Evolutionary conservation across 2,113 vertebrate species (phyloP).

Genomic region (Gymnogyps californianus): DNA sequence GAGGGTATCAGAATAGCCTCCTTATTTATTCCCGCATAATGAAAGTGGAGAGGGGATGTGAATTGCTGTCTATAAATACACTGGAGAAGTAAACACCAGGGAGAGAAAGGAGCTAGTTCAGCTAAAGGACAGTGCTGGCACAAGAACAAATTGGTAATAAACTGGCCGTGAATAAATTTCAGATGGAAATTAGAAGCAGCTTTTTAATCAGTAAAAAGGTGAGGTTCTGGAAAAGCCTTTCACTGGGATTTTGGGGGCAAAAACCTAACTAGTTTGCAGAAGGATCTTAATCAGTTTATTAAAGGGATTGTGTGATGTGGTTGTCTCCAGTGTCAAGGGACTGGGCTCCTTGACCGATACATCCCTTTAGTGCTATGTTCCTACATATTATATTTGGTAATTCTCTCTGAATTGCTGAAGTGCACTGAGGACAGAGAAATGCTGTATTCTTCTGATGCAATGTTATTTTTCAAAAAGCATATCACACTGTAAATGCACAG

Average conservation of each 20-base stretch:
- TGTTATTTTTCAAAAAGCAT: background rate
- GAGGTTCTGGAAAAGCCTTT: slow-evolving; percentile 32
- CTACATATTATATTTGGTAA: background rate
- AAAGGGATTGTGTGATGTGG: background rate
- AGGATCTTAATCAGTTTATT: slow-evolving; percentile 41
- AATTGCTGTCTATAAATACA: slow-evolving; percentile 45
- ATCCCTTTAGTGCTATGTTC: background rate
- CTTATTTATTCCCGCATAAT: background rate
- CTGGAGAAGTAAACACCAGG: background rate
- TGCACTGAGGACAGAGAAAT: background rate
- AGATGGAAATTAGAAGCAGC: slow-evolving; percentile 51
- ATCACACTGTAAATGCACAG: background rate
- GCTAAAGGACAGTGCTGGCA: slow-evolving; percentile 56
- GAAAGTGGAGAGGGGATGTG: background rate
- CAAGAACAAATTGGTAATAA: slow-evolving; percentile 52
- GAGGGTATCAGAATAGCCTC: background rate
- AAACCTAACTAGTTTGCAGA: background rate
- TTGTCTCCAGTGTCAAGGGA: background rate
- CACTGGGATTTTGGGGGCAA: slow-evolving; percentile 37
- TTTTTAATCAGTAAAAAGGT: slow-evolving; percentile 51
- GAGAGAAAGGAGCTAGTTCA: slow-evolving; percentile 43
- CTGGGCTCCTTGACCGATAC: background rate
- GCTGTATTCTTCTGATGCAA: background rate
- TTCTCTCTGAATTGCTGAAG: background rate
- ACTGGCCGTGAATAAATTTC: slow-evolving; percentile 50